Base-by-base conservation (phyloP, 2,888 invertebrate species). In the Epirrhoe alternata region DNA sequence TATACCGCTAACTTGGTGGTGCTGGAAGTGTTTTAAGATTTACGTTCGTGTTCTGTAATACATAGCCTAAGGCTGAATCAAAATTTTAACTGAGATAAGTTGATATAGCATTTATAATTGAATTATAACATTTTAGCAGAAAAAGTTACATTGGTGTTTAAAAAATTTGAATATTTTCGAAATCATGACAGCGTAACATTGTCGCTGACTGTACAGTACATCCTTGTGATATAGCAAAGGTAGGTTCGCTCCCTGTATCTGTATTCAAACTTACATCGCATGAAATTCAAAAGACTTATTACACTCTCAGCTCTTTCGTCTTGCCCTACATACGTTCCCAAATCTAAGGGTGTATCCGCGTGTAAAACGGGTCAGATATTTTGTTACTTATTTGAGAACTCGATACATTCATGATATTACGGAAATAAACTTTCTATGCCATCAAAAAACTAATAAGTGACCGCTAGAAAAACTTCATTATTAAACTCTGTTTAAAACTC, bases 11-110 rank as follows among this genome's bases (percentile, higher is more conserved):
- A 35, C 35, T 63, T 59, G 59, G 30, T 59, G 6, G 12, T 63
- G 35, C 16, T 35, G 42, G 35, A 61, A 53, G 52, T 68, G 61
- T 42, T 64, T 50, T 60, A n/a, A 68, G 52, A 68, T 64, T 69
- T 65, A 67, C 55, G 62, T 54, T 52, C 33, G 54, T 7, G 10
- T 38, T 35, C 17, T 47, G 47, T 47, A 16, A 47, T 4, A 42
- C 38, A 42, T 42, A 42, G 12, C 14, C 47, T 14, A 16, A 47
- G 16, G 14, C 6, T 47, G 7, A 47, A 16, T 47, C 47, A 47
- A 7, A 47, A 42, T 10, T 42, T 12, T 42, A 4, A 42, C 12
- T 42, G 38, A 42, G 38, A 42, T 12, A 42, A 12, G 4, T 2
- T 8, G 10, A 2, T 10, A 12, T 42, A 12, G 12, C 12, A 7